Percentiles rank a stretch among this genome's conserved stretches.
phyloP scores from a whole-genome alignment of 2,888 invertebrate genomes.

The Schizotus pectinicornis region DNA sequence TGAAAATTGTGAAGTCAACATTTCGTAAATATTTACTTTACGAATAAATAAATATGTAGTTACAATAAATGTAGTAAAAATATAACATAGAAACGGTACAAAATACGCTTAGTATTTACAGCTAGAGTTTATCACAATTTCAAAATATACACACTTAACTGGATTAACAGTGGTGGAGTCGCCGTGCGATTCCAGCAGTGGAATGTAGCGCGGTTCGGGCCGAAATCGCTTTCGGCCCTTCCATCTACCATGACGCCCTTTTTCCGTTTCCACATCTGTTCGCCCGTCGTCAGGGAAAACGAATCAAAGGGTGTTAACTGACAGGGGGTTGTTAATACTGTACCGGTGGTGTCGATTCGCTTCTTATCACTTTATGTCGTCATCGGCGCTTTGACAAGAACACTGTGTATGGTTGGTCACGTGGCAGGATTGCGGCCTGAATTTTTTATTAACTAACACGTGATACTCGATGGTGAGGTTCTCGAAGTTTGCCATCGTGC shows the following conservation, averaged over 20 bases:
- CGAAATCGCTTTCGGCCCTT: not conserved
- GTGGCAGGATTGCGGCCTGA: not conserved
- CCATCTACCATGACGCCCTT: not conserved
- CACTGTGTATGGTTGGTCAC: constrained; percentile 18
- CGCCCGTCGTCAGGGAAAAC: not conserved
- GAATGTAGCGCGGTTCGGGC: too few relatives aligned
- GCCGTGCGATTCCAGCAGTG: too few relatives aligned
- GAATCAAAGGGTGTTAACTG: not conserved
- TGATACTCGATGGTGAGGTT: constrained; percentile 5
- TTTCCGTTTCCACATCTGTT: not conserved
- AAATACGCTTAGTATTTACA: too few relatives aligned
- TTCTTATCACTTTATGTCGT: constrained; percentile 2
- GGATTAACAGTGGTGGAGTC: too few relatives aligned
- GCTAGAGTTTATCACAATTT: too few relatives aligned
- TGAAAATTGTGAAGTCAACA: too few relatives aligned
- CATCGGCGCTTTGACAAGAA: constrained; percentile 11
- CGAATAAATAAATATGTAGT: too few relatives aligned
- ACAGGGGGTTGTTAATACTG: not conserved
- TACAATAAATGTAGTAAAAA: too few relatives aligned
- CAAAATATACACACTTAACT: too few relatives aligned
- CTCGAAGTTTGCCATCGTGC: constrained; percentile 6
- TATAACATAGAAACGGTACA: too few relatives aligned
- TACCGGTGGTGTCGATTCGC: not conserved
- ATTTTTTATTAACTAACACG: constrained; percentile 2
- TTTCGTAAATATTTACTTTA: too few relatives aligned